Conservation (phyloP, 1,140 invertebrate genomes). For the Anoplolepis gracilipes region DNA sequence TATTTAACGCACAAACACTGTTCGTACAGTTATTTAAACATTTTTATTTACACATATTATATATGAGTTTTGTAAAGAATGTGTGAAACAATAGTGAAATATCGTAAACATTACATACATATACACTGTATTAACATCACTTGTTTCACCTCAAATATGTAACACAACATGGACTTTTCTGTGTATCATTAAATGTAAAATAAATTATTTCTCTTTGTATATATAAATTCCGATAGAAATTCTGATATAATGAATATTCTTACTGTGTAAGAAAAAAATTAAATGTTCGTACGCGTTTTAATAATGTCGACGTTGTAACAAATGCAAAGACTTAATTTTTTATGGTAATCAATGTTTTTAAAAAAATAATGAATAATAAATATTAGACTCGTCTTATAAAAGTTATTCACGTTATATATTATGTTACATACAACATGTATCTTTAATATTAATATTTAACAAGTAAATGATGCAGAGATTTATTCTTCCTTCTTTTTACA, state of each 20-base stretch:
- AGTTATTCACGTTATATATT: constrained; percentile 8
- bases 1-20: constrained; percentile 17
- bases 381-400: constrained; percentile 25
- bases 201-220: constrained; percentile 81
- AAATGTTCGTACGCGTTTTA: background rate
- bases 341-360: background rate
- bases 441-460: constrained; percentile 3
- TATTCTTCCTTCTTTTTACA: constrained; percentile 73
- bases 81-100: constrained; percentile 29
- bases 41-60: constrained; percentile 55
- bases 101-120: constrained; percentile 37
- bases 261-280: background rate
- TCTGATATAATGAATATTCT: background rate
- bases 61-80: constrained; percentile 47
- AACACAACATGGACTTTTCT: constrained; percentile 38
- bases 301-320: background rate
- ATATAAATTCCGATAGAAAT: background rate
- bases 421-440: constrained; percentile 11
- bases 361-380: constrained; percentile 58
- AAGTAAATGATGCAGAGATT: constrained; percentile 11
- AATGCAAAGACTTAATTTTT: constrained; percentile 28
- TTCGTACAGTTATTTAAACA: constrained; percentile 66
- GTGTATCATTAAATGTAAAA: constrained; percentile 70
- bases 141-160: constrained; percentile 50
- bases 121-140: constrained; percentile 14